phyloP scores from a whole-genome alignment of 2,113 vertebrate genomes.

The Anguilla japonica region DNA sequence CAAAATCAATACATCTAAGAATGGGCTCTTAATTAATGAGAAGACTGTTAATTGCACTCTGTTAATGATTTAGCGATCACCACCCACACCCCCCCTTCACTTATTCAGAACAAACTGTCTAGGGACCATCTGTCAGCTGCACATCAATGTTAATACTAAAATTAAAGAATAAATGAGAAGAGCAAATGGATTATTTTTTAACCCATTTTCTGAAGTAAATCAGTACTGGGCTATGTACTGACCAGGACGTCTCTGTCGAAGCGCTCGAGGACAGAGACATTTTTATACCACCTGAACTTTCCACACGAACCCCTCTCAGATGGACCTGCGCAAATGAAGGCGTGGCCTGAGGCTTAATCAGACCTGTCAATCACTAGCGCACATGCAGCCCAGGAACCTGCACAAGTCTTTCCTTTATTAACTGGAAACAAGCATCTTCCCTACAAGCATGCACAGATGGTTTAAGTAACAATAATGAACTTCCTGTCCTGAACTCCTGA shows the following conservation, averaged over 20 bases:
- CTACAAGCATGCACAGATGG: neutral
- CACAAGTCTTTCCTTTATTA: too few species aligned
- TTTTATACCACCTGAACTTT: neutral
- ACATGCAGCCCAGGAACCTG: too few species aligned
- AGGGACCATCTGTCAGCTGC: neutral
- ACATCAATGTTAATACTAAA: slow-evolving; percentile 20
- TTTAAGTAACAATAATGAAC: slow-evolving; percentile 44
- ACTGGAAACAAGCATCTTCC: too few species aligned
- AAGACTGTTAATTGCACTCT: slow-evolving; percentile 40
- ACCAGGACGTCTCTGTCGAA: too few species aligned
- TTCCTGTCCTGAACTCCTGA: slow-evolving; percentile 48
- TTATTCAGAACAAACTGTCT: neutral
- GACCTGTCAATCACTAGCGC: neutral
- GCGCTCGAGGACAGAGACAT: neutral
- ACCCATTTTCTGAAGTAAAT: slow-evolving; percentile 31
- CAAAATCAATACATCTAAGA: slow-evolving; percentile 12
- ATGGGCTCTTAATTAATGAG: slow-evolving; percentile 29
- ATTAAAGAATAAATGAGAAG: slow-evolving; percentile 23
- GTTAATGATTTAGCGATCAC: neutral
- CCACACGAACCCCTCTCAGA: neutral
- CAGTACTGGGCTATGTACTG: slow-evolving; percentile 4
- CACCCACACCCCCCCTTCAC: neutral
- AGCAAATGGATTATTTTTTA: slow-evolving; percentile 27
- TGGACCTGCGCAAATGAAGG: too few species aligned
- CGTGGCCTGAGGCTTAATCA: too few species aligned